Percentiles rank a stretch among this genome's conserved stretches.
These are phyloP conservation scores for Taxidea taxus DNA, from an alignment of 2,113 vertebrate genomes.

Conservation along the genomic window DNA sequence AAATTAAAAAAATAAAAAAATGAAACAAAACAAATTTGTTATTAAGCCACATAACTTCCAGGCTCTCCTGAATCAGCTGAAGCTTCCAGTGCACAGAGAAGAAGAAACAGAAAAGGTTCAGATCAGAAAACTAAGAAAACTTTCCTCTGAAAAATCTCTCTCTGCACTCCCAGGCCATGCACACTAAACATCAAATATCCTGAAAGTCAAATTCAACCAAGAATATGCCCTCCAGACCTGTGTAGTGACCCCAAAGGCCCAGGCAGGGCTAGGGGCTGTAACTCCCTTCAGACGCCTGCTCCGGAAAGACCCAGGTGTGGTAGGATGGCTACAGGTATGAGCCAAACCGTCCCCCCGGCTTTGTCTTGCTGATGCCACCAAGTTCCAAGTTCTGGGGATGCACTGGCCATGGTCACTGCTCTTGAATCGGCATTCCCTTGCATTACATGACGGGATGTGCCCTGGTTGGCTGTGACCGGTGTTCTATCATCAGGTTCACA, in stretches of 20 bases:
- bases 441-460: not conserved
- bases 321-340: fast-evolving
- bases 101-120: not conserved
- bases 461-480: not conserved
- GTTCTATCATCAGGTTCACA: not conserved
- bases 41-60: not conserved
- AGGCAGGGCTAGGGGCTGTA: too few relatives aligned
- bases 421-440: not conserved
- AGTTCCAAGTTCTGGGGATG: not conserved
- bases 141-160: not conserved
- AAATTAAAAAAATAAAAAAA: not conserved
- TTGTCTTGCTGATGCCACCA: not conserved
- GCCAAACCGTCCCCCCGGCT: not conserved
- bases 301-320: not conserved
- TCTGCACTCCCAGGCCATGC: not conserved
- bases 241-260: not conserved
- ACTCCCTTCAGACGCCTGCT: not conserved
- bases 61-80: not conserved
- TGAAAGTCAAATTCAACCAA: not conserved
- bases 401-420: not conserved
- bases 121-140: not conserved
- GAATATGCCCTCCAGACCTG: not conserved
- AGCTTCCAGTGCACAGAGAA: not conserved
- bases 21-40: not conserved
- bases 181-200: not conserved